Percentiles rank a stretch among this genome's conserved stretches.
phyloP scores from a whole-genome alignment of 2,888 invertebrate genomes.

The Salticus scenicus region DNA sequence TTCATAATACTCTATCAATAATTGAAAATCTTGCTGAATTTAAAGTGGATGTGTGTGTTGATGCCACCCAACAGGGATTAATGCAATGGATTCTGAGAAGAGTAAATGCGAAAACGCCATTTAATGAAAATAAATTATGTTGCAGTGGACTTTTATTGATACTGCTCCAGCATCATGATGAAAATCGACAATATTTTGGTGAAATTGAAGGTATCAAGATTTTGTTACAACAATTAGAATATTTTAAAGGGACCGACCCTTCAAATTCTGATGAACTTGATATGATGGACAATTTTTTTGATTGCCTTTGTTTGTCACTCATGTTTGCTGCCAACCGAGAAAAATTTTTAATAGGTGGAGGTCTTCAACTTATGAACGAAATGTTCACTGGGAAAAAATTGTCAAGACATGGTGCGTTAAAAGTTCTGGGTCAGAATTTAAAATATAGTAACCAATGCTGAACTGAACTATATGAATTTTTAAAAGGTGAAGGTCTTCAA shows the following conservation, averaged over 20 bases:
- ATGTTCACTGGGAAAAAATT: slow-evolving; percentile 98
- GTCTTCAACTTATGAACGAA: slow-evolving; percentile 98
- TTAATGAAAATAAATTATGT: slow-evolving; percentile 96
- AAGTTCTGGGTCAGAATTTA: slow-evolving; percentile 99
- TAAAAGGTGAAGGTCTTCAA: too few species aligned
- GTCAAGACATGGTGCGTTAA: slow-evolving; percentile 95
- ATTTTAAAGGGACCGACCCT: slow-evolving; percentile 96
- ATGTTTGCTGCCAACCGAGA: slow-evolving; percentile 92
- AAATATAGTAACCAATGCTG: too few species aligned
- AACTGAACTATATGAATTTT: too few species aligned
- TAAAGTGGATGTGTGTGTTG: slow-evolving; percentile 86
- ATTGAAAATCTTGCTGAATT: too few species aligned
- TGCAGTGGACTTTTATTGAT: slow-evolving; percentile 97
- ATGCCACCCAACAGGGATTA: slow-evolving; percentile 92
- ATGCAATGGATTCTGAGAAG: slow-evolving; percentile 93
- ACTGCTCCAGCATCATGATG: slow-evolving; percentile 89
- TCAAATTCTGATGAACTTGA: slow-evolving; percentile 93
- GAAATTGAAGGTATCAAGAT: too few species aligned
- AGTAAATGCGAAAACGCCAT: slow-evolving; percentile 87
- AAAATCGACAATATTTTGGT: too few species aligned
- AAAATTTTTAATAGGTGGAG: slow-evolving; percentile 95
- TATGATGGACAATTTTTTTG: slow-evolving; percentile 99
- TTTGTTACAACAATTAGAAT: slow-evolving; percentile 93
- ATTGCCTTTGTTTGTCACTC: slow-evolving; percentile 93
- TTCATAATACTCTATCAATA: slow-evolving; percentile 93